These are phyloP conservation scores for Tachypleus tridentatus DNA, from an alignment of 1,140 invertebrate species.

Conservation along the genomic window DNA sequence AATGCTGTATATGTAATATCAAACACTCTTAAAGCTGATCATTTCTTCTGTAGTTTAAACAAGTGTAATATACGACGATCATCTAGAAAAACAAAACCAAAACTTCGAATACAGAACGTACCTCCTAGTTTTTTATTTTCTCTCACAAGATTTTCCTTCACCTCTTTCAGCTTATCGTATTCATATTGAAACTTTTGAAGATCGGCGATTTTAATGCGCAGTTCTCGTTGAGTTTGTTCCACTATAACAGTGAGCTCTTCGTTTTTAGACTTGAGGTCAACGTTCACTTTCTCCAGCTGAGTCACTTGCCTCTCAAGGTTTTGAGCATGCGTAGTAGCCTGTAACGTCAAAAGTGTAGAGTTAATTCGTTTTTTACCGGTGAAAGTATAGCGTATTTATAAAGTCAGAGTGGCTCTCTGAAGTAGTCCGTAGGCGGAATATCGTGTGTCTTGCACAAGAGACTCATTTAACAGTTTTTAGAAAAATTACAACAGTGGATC, in stretches of 20 bases:
- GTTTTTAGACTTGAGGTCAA: conserved; percentile 55
- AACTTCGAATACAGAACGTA: conserved; percentile 29
- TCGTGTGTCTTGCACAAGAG: too few relatives aligned
- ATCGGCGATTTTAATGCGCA: conserved; percentile 75
- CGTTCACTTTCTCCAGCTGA: conserved; percentile 78
- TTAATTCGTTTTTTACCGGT: too few relatives aligned
- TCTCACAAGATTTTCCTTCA: conserved; percentile 74
- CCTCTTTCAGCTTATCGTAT: conserved; percentile 85
- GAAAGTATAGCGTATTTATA: too few relatives aligned
- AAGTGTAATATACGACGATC: too few relatives aligned
- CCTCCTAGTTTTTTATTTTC: conserved; percentile 93
- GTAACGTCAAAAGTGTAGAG: neutral
- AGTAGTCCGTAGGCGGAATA: too few relatives aligned
- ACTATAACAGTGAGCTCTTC: conserved; percentile 80
- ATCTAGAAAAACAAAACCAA: too few relatives aligned
- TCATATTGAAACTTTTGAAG: conserved; percentile 72
- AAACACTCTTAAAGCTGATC: too few relatives aligned
- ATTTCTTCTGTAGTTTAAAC: too few relatives aligned
- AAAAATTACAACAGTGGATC: too few relatives aligned
- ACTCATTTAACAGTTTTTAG: too few relatives aligned
- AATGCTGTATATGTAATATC: too few relatives aligned
- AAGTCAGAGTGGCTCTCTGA: too few relatives aligned
- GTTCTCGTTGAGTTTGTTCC: conserved; percentile 77
- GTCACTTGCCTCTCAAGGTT: conserved; percentile 84
- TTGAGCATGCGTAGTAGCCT: conserved; percentile 56